Evolutionary conservation across 2,113 vertebrate genomes (phyloP).

Genomic region (Ailurus styani): DNA sequence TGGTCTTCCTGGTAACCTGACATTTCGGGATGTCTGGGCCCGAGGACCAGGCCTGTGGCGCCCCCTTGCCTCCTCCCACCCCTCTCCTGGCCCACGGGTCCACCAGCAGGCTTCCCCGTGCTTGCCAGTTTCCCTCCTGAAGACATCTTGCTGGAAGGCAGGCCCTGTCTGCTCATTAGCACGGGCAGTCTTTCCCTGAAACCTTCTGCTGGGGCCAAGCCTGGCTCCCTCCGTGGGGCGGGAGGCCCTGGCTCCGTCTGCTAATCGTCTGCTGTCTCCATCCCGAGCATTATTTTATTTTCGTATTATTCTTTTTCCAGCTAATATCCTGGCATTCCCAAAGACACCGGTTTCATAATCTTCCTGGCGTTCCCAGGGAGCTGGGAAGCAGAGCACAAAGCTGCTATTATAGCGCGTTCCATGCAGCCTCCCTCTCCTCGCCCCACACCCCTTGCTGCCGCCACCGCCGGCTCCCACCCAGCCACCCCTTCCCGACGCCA

Average conservation of each 20-base stretch:
- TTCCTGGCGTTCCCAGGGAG: slow-evolving; percentile 74
- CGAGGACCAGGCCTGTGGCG: background rate
- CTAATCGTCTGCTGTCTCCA: slow-evolving; percentile 70
- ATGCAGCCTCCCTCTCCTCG: slow-evolving; percentile 59
- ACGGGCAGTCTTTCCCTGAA: slow-evolving; percentile 67
- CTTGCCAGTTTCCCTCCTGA: slow-evolving; percentile 61
- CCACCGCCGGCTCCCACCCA: slow-evolving; percentile 57
- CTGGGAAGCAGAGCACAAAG: slow-evolving; percentile 77
- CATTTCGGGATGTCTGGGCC: background rate
- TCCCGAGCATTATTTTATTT: slow-evolving; percentile 67
- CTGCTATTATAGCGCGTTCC: slow-evolving; percentile 69
- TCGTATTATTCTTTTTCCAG: slow-evolving; percentile 75
- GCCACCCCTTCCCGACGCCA: slow-evolving; percentile 70
- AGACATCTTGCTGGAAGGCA: slow-evolving; percentile 66
- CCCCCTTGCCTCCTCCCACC: background rate
- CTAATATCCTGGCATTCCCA: slow-evolving; percentile 75
- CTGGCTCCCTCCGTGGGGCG: slow-evolving; percentile 70
- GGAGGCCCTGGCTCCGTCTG: slow-evolving; percentile 72
- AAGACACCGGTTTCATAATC: slow-evolving; percentile 75
- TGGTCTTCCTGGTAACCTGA: background rate
- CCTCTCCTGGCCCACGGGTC: background rate
- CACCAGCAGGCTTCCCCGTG: background rate
- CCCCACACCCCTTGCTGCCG: slow-evolving; percentile 65
- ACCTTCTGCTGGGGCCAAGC: slow-evolving; percentile 66
- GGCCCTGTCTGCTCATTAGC: slow-evolving; percentile 69